Evolutionary conservation across 2,797 vertebrate genomes (phyloP), one percentile per base, ranked within the genome.

Genomic region (Dermochelys coriacea): DNA sequence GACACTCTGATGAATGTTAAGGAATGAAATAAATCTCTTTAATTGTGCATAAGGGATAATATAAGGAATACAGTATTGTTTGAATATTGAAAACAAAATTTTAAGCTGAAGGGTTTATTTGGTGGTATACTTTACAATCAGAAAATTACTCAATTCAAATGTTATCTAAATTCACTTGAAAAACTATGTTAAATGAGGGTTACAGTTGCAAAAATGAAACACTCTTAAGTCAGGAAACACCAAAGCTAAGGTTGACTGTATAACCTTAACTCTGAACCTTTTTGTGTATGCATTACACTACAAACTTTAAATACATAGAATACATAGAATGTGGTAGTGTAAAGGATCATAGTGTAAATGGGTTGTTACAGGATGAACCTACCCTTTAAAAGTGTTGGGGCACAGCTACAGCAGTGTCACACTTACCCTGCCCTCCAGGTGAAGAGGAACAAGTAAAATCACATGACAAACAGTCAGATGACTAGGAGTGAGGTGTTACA

Each of bases 31-130:
- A 74, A 29, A 5, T 5, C 37, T 12, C 7, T 3, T 50, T 34
- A 18, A 41, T 4, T 54, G 45, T 9, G 27, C n/a, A 2, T 4
- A 51, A 49, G 34, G 0, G 1, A 2, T 3, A 51, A 19, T 47
- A 1, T 52, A 68, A 75, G 49, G 16, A 16, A 27, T 3, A 21
- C 1, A 3, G 41, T 12, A 27, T 27, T 74, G 21, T 23, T 74
- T 45, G 71, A 14, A n/a, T 41, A 27, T 12, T 45, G 71, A 74
- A 74, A 45, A 74, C 71, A 27, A 74, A 74, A 74, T 25, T 41
- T 74, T 25, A 45, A 45, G 12, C 3, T 25, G 6, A 45, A 74
- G 21, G 5, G 21, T 74, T 74, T 74, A 74, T 25, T 41, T 74
- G 23, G 19, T 74, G 71, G 11, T 74, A 27, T 74, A 45, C 41